These are phyloP conservation scores for Diaprepes abbreviatus DNA, from an alignment of 2,888 invertebrate species.

Conservation along the genomic window DNA sequence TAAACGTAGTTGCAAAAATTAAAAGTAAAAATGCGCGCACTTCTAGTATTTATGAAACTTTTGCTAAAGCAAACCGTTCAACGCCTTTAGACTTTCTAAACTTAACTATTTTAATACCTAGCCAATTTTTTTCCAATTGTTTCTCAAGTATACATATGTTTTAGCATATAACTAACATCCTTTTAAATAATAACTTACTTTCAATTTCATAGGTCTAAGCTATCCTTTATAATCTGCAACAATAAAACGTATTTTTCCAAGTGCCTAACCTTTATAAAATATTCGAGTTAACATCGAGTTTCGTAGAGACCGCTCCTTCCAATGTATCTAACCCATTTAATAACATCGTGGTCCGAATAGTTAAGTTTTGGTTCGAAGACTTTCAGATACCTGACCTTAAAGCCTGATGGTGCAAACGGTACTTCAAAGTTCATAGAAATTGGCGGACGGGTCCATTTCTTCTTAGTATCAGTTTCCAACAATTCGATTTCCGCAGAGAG, in stretches of 20 bases:
- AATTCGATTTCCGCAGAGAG: conserved; percentile 99
- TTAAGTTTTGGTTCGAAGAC: conserved; percentile 99
- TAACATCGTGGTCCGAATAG: conserved; percentile 99
- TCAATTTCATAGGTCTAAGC: too few species aligned
- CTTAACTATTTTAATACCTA: too few species aligned
- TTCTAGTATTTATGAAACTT: too few species aligned
- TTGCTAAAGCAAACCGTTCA: too few species aligned
- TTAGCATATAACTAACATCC: neutral
- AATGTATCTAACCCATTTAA: conserved; percentile 99
- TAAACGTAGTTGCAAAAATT: too few species aligned
- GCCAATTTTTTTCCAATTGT: too few species aligned
- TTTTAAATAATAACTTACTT: neutral
- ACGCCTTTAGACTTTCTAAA: too few species aligned
- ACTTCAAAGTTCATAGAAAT: conserved; percentile 99
- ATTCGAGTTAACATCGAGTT: conserved; percentile 87
- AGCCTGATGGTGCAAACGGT: conserved; percentile 99
- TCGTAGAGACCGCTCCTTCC: conserved; percentile 99
- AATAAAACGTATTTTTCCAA: neutral
- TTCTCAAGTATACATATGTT: too few species aligned
- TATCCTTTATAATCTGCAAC: neutral
- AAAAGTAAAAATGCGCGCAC: too few species aligned
- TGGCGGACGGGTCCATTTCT: conserved; percentile 99
- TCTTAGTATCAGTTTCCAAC: conserved; percentile 98
- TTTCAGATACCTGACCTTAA: conserved; percentile 99
- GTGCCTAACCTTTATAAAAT: conserved; percentile 9